Evolutionary conservation across 1,140 invertebrate genomes (phyloP).

Genomic region (Leptinotarsa lineolata): DNA sequence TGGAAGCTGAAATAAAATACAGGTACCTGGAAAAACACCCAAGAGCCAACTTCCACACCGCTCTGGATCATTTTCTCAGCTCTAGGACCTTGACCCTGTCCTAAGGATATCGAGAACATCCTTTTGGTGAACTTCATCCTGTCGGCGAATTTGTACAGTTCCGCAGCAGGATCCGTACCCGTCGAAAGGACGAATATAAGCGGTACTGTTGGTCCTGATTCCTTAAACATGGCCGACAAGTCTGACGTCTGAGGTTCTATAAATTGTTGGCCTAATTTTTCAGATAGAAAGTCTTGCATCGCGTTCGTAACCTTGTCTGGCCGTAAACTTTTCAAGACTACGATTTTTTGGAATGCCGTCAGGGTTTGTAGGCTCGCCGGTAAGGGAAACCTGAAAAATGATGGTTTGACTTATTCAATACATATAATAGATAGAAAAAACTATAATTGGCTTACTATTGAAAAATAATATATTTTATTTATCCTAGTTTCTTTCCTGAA

Average conservation of each 20-base stretch:
- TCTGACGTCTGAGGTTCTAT: slow-evolving; percentile 71
- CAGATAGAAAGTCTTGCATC: slow-evolving; percentile 67
- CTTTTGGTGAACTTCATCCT: slow-evolving; percentile 62
- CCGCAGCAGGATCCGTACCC: slow-evolving; percentile 72
- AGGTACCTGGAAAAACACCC: slow-evolving; percentile 67
- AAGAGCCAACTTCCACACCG: slow-evolving; percentile 64
- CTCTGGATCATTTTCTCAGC: slow-evolving; percentile 67
- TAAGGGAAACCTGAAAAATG: slow-evolving; percentile 56
- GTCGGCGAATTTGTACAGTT: slow-evolving; percentile 68
- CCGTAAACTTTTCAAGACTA: slow-evolving; percentile 72
- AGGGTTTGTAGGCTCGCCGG: slow-evolving; percentile 64
- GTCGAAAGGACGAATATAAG: slow-evolving; percentile 73
- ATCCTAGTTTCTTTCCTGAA: too few species aligned
- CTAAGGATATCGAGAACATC: slow-evolving; percentile 70
- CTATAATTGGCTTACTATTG: too few species aligned
- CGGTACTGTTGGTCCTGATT: slow-evolving; percentile 66
- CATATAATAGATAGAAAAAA: too few species aligned
- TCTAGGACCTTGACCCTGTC: slow-evolving; percentile 71
- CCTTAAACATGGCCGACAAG: slow-evolving; percentile 65
- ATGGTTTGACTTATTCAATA: too few species aligned
- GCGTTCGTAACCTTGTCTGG: slow-evolving; percentile 76
- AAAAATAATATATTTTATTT: too few species aligned
- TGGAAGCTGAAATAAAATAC: neutral
- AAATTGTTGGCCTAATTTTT: slow-evolving; percentile 66
- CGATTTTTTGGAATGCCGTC: slow-evolving; percentile 69